Evolutionary conservation across 2,113 vertebrate species (phyloP).

Genomic region (Ptilorrhoa leucosticta): DNA sequence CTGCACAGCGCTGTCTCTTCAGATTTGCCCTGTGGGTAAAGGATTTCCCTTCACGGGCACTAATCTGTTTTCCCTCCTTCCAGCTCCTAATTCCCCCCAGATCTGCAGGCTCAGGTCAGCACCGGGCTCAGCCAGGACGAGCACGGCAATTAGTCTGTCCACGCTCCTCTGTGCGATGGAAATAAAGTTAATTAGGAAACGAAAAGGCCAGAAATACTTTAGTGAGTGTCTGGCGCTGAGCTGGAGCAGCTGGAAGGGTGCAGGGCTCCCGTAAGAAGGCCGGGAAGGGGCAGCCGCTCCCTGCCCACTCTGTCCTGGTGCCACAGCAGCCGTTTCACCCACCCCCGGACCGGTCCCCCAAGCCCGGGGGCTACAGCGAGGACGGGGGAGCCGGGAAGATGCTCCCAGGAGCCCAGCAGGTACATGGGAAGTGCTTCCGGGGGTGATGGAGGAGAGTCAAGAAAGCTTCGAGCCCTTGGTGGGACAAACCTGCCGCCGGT

Average conservation of each 20-base stretch:
- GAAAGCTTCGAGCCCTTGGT: slow-evolving; percentile 66
- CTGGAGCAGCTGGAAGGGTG: not conserved
- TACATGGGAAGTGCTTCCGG: not conserved
- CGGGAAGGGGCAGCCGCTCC: not conserved
- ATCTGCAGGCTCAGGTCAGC: not conserved
- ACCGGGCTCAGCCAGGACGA: not conserved
- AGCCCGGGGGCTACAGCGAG: not conserved
- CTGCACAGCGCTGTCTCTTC: not conserved
- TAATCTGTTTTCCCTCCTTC: slow-evolving; percentile 40
- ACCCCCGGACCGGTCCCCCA: rapidly evolving
- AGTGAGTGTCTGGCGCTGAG: rapidly evolving
- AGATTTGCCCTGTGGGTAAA: not conserved
- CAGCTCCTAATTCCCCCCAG: slow-evolving; percentile 36
- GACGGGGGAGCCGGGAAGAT: not conserved
- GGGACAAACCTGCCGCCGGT: slow-evolving; percentile 57
- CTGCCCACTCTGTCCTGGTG: not conserved
- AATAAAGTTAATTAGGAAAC: not conserved
- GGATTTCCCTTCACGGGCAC: not conserved
- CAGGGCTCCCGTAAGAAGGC: not conserved
- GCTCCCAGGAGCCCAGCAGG: not conserved
- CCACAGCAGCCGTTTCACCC: not conserved
- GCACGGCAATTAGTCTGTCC: not conserved
- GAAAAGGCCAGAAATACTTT: not conserved
- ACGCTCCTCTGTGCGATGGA: not conserved
- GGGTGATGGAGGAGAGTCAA: slow-evolving; percentile 12